A percentile compares a stretch with the other conserved stretches of the same genome.
Evolutionary conservation across 1,140 invertebrate species (phyloP).

Genomic region (Anoplolepis gracilipes): DNA sequence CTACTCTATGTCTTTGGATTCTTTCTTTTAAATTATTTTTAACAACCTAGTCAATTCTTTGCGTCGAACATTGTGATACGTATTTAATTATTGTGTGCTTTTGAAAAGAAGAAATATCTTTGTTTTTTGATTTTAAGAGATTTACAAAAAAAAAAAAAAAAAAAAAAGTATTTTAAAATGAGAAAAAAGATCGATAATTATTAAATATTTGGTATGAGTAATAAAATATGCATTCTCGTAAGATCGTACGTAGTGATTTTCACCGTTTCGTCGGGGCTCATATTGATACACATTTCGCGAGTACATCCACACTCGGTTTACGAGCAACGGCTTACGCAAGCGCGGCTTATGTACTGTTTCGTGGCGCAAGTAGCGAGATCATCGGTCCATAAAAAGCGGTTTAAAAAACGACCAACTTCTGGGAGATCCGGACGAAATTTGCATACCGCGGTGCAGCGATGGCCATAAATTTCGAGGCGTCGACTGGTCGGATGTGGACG

Average conservation of each 20-base stretch:
- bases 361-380: constrained; percentile 24
- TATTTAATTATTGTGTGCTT: neutral
- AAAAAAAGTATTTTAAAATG: neutral
- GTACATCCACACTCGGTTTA: constrained; percentile 6
- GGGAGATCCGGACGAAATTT: constrained; percentile 40
- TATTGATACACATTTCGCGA: constrained; percentile 21
- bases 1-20: neutral
- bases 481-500: constrained; percentile 26
- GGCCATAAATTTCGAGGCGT: constrained; percentile 31
- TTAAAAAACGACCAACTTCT: constrained; percentile 28
- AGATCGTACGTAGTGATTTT: neutral
- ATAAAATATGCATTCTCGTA: neutral
- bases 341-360: constrained; percentile 15
- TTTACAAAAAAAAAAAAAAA: too few relatives aligned
- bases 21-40: neutral
- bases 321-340: constrained; percentile 35
- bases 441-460: constrained; percentile 18
- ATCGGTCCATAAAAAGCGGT: constrained; percentile 34
- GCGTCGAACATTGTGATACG: neutral
- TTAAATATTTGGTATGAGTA: neutral
- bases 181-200: neutral
- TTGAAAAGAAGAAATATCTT: neutral
- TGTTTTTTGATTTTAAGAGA: too few relatives aligned
- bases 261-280: neutral
- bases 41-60: neutral